phyloP scores from a whole-genome alignment of 2,113 vertebrate species.

The Hippolais icterina region DNA sequence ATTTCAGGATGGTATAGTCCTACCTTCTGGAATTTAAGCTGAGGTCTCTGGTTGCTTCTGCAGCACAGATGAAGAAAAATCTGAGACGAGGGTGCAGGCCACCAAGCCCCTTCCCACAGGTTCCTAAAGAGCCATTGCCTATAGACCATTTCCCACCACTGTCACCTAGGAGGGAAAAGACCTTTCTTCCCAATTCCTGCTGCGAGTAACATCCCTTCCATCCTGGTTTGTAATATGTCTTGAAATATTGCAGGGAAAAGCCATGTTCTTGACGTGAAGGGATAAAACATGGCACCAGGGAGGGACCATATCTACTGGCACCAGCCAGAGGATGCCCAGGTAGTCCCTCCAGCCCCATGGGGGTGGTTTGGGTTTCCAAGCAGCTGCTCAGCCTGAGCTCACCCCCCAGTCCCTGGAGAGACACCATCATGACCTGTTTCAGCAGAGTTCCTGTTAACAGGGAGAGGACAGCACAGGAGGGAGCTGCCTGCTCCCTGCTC shows the following conservation, averaged over 20 bases:
- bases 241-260: neutral
- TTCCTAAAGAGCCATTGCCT: neutral
- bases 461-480: neutral
- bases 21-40: neutral
- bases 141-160: neutral
- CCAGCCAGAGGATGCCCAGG: neutral
- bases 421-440: neutral
- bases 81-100: neutral
- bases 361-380: neutral
- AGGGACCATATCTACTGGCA: neutral
- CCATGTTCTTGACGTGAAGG: neutral
- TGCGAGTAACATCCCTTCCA: neutral
- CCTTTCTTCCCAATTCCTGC: neutral
- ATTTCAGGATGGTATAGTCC: neutral
- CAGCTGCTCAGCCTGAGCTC: constrained; percentile 8
- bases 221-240: neutral
- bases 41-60: neutral
- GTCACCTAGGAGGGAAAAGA: neutral
- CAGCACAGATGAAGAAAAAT: neutral
- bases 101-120: neutral
- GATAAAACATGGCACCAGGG: neutral
- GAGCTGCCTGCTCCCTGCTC: neutral
- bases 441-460: neutral
- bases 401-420: neutral
- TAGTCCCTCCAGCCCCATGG: fast-evolving